Evolutionary conservation across 2,797 vertebrate species (phyloP), one percentile per base, ranked within the genome.

Genomic region (Mionectes olivaceus): DNA sequence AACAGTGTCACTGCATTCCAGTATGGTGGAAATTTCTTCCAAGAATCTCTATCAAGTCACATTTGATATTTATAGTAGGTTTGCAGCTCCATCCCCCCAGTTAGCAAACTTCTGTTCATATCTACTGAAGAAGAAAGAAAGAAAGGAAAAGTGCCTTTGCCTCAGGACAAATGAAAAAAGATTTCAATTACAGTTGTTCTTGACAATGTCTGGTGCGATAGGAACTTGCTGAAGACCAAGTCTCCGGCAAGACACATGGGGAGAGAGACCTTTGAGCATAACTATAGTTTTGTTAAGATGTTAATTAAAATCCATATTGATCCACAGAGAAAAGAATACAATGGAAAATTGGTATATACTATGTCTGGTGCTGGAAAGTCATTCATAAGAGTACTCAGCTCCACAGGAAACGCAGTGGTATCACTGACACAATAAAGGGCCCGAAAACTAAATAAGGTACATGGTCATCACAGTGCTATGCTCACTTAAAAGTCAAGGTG

Each of bases 271-370:
- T 97, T 87, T 95, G 69, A 95, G 75, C 53, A 30, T 76, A 93
- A 90, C 88, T 92, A 5, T 63, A 94, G 96, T 96, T 93, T 94
- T 95, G 91, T 95, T 86, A 91, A 88, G 92, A 88, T 90, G 89
- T 92, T 97, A 97, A 98, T 97, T 97, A 96, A 97, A 94, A 97
- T 89, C 81, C 61, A 89, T 93, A 96, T 94, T 97, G 96, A 97
- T 95, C 63, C 37, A 89, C 64, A 64, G 44, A 83, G 83, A 83
- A 85, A 95, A 95, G 74, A 41, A 94, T 87, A 88, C 87, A 84
- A 90, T 83, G 96, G 91, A 90, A 92, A 95, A 90, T 59, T 93
- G 59, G 70, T 74, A 90, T 87, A 79, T 63, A 87, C 78, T 83
- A 80, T 3, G 7, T 53, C 77, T 90, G 52, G 56, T 61, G 33